Evolutionary conservation across 2,797 vertebrate species (phyloP), one percentile per base, ranked within the genome.

Genomic region (Sebastes itinus): DNA sequence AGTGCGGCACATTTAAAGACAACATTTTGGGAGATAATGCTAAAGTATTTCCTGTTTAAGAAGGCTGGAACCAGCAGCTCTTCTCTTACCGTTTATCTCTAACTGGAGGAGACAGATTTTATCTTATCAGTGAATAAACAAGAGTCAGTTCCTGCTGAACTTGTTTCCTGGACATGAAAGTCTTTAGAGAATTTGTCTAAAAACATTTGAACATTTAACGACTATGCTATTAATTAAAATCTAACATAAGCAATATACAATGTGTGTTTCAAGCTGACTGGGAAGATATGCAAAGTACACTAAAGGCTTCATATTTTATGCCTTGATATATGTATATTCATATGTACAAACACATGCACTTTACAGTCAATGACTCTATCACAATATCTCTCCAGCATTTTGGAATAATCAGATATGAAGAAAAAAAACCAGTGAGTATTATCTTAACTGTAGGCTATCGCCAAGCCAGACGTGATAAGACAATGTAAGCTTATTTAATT

Each of bases 321-420:
- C 33, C 28, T 72, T 22, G 16, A 65, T 66, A 62, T 75, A 68
- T 62, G 60, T 75, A 38, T 63, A 54, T 81, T 54, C 67, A 80
- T 49, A 65, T 88, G 81, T 76, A 93, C 83, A 86, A 58, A 81
- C 30, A 68, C 59, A 68, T 61, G 22, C 33, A 72, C 61, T 35
- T 58, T 42, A 72, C 69, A 32, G 58, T 55, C 58, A 14, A 10
- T 64, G 9, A 54, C 23, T 5, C 4, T 33, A 6, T 66, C 64
- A 42, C 64, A 30, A 13, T 73, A 35, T 83, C 56, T 91, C 49
- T 93, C 92, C 94, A 94, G 94, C 95, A 96, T 94, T 88, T 88
- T 74, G 74, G 85, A 90, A 90, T 65, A 70, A 71, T 88, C 70
- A 62, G 56, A 67, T 38, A 59, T 55, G 38, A 74, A 66, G 14